phyloP scores from a whole-genome alignment of 2,797 vertebrate genomes.

The Tenualosa thibaudeaui region DNA sequence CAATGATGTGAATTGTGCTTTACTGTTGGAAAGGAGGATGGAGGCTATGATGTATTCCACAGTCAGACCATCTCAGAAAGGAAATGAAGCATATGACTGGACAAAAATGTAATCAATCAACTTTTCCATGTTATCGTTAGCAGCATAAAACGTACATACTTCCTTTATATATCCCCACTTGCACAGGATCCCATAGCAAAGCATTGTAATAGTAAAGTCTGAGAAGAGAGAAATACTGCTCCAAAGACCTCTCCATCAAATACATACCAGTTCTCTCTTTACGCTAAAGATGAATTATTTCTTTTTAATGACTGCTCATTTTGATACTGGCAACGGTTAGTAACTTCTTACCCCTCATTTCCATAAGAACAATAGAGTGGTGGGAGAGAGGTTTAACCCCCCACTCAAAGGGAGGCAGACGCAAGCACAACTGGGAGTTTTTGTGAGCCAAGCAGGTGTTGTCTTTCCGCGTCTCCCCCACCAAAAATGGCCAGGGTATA shows the following conservation, averaged over 20 bases:
- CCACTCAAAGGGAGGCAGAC: constrained; percentile 50
- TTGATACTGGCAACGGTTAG: constrained; percentile 44
- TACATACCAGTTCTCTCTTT: not conserved
- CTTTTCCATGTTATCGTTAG: not conserved
- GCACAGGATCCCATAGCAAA: not conserved
- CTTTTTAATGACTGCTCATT: constrained; percentile 21
- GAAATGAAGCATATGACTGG: not conserved
- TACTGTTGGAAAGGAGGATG: not conserved
- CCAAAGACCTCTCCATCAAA: not conserved
- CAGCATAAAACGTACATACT: not conserved
- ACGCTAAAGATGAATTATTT: constrained; percentile 43
- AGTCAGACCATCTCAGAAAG: not conserved
- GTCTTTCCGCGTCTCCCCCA: not conserved
- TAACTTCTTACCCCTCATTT: constrained; percentile 67
- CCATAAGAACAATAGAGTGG: constrained; percentile 69
- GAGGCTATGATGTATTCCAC: not conserved
- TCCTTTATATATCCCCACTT: not conserved
- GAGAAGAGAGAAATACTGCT: not conserved
- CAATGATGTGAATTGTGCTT: not conserved
- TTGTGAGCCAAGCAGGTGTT: constrained; percentile 17
- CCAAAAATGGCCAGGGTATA: not conserved
- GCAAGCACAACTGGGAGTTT: constrained; percentile 30
- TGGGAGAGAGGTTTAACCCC: constrained; percentile 66
- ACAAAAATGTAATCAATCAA: not conserved
- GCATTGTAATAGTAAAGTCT: not conserved